Percentiles rank a stretch among this genome's conserved stretches.
Conservation (phyloP, 2,797 vertebrate genomes). For the Halcyon smyrnensis region DNA sequence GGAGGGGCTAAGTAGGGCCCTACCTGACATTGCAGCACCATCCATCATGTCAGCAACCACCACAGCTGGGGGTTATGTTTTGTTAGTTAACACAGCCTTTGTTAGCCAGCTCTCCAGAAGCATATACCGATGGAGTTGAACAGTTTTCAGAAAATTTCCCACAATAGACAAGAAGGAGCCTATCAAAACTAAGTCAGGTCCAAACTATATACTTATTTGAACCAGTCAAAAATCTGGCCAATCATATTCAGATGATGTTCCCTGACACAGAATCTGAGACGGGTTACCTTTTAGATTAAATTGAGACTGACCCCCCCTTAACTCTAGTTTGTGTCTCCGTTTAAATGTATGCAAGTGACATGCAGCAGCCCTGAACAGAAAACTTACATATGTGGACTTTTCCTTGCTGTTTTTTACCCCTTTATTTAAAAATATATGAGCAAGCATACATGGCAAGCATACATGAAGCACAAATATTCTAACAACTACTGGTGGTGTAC, state of each 20-base stretch:
- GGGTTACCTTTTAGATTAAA: not conserved
- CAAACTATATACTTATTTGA: not conserved
- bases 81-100: constrained; percentile 34
- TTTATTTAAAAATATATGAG: constrained; percentile 8
- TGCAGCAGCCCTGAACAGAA: not conserved
- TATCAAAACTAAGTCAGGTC: not conserved
- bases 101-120: not conserved
- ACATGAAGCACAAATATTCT: not conserved
- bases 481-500: not conserved
- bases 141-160: constrained; percentile 7
- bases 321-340: not conserved
- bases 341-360: not conserved
- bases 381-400: not conserved
- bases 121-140: not conserved
- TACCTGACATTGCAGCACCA: constrained; percentile 33
- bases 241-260: not conserved
- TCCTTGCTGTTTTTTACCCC: not conserved
- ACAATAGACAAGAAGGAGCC: not conserved
- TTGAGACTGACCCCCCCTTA: not conserved
- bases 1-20: not conserved
- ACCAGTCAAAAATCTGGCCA: not conserved
- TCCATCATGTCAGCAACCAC: constrained; percentile 45
- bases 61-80: not conserved
- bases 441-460: not conserved
- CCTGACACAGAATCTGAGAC: not conserved